Conservation (phyloP, 1,140 invertebrate species). For the Ceratitis capitata region DNA sequence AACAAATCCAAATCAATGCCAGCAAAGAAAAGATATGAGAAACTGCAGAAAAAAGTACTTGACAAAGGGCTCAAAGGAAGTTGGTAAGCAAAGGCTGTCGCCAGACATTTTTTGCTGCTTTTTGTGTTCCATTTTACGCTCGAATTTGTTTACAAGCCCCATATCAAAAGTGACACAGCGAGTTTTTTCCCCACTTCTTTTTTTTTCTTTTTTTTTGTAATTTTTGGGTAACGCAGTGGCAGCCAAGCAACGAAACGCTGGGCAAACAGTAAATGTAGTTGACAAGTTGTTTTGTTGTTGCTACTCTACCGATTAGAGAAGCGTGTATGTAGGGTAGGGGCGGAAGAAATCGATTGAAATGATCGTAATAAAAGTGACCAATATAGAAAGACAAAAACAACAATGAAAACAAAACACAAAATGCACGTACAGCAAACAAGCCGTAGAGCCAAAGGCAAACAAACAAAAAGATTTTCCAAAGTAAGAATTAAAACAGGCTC, state of each 20-base stretch:
- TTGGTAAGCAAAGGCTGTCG: slow-evolving; percentile 4
- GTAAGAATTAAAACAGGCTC: neutral
- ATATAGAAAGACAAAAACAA: neutral
- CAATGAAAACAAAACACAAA: neutral
- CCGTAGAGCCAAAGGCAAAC: neutral
- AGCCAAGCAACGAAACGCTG: neutral
- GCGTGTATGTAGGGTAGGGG: neutral
- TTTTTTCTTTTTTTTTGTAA: no score
- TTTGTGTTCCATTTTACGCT: slow-evolving; percentile 5
- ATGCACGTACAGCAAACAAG: slow-evolving; percentile 16
- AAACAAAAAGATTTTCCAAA: slow-evolving; percentile 1
- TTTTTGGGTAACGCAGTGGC: neutral
- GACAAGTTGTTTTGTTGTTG: neutral
- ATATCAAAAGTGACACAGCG: slow-evolving; percentile 16
- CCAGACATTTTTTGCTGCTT: neutral
- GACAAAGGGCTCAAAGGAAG: neutral
- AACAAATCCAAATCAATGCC: slow-evolving; percentile 2
- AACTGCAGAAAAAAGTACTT: neutral
- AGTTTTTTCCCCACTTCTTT: no score
- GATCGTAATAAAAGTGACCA: slow-evolving; percentile 25
- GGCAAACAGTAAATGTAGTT: no score
- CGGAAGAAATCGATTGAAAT: neutral
- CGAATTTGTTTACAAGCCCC: neutral
- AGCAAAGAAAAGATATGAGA: neutral
- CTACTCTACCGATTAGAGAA: neutral